Evolutionary conservation across 2,113 vertebrate genomes (phyloP).

Genomic region (Lampris megalopsis): DNA sequence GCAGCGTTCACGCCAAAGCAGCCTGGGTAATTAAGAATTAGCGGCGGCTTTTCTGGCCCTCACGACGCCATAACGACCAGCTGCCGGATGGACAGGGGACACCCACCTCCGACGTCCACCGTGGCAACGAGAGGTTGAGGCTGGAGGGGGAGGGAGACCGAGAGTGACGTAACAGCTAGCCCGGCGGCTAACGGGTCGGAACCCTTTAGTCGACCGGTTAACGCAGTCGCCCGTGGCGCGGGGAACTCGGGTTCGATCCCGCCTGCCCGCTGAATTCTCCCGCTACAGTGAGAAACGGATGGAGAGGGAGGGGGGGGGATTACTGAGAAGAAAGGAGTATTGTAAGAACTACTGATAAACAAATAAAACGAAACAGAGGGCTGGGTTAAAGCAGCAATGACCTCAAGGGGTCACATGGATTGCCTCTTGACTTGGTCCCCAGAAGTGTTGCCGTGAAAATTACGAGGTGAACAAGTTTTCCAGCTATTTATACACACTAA

Average conservation of each 20-base stretch:
- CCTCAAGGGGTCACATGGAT: constrained; percentile 17
- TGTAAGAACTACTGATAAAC: background rate
- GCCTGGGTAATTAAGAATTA: constrained; percentile 48
- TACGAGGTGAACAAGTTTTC: constrained; percentile 2
- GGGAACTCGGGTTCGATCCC: too few relatives aligned
- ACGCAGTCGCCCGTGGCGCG: too few relatives aligned
- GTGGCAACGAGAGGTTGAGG: too few relatives aligned
- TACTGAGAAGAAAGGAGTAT: background rate
- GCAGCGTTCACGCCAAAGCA: constrained; percentile 32
- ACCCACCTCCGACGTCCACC: too few relatives aligned
- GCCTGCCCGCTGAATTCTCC: too few relatives aligned
- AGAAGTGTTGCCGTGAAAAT: constrained; percentile 22
- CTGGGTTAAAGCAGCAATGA: too few relatives aligned
- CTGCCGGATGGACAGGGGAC: background rate
- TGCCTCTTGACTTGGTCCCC: constrained; percentile 2
- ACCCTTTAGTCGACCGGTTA: too few relatives aligned
- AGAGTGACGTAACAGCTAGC: too few relatives aligned
- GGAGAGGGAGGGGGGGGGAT: background rate
- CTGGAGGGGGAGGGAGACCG: too few relatives aligned
- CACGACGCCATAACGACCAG: constrained; percentile 14
- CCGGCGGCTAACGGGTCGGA: too few relatives aligned
- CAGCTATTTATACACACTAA: constrained; percentile 51
- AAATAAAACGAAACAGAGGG: background rate
- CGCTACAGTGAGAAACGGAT: too few relatives aligned
- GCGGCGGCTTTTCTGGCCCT: constrained; percentile 44